phyloP scores from a whole-genome alignment of 1,140 invertebrate species.

The Achroia grisella region DNA sequence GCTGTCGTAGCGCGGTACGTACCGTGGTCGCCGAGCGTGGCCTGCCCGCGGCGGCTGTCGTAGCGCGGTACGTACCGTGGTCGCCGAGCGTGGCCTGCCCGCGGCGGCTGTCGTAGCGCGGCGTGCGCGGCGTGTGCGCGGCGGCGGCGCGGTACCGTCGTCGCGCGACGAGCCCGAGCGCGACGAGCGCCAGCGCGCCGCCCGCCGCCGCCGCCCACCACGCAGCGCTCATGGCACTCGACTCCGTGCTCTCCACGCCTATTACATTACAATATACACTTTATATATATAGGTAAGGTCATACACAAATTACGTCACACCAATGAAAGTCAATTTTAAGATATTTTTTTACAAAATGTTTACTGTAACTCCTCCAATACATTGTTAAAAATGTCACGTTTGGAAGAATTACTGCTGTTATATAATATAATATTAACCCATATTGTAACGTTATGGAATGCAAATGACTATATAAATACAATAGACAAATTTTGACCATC shows the following conservation, averaged over 20 bases:
- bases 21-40: constrained; percentile 85
- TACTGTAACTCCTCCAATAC: no score
- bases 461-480: no score
- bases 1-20: constrained; percentile 82
- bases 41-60: constrained; percentile 87
- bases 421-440: no score
- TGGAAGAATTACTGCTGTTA: no score
- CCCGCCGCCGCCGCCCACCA: constrained; percentile 79
- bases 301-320: no score
- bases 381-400: no score
- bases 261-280: no score
- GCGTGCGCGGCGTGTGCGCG: constrained; percentile 76
- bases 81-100: constrained; percentile 89
- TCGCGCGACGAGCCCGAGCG: constrained; percentile 81
- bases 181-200: constrained; percentile 75
- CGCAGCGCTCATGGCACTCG: constrained; percentile 42
- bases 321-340: no score
- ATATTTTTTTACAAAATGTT: no score
- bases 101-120: constrained; percentile 88
- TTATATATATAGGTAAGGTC: no score
- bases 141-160: constrained; percentile 84
- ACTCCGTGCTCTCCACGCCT: constrained; percentile 5
- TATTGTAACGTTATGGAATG: no score
- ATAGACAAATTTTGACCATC: no score
- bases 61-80: constrained; percentile 80